Evolutionary conservation across 2,888 invertebrate species (phyloP), one percentile per base, ranked within the genome.

Genomic region (Ischnus inquisitorius): DNA sequence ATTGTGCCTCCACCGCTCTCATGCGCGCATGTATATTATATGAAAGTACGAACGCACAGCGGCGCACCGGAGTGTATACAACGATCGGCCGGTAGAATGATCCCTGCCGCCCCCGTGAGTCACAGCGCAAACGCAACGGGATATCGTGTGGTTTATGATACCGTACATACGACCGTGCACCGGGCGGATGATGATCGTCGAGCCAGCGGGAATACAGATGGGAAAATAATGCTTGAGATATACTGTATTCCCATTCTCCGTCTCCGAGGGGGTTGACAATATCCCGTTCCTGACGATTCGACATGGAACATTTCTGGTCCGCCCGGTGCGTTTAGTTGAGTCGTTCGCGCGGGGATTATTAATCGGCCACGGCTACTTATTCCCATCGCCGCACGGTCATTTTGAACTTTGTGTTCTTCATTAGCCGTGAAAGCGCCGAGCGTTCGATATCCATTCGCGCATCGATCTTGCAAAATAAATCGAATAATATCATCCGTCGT

Each of bases 301-400:
- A 85, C 82, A 88, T 84, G 91, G 90, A 82, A 86, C 89, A 88
- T 91, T 91, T 88, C 89, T 88, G 89, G 88, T 88, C 60, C 88
- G 85, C 85, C 88, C 88, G 88, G 82, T 87, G 85, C 88, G 89
- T 90, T 91, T 90, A 90, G 90, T 90, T 89, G 90, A 91, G 91
- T 91, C 90, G 89, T 91, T 91, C 88, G 88, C 90, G 84, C 85
- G 88, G 90, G 88, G 90, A 91, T 91, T 91, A 90, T 86, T 88
- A 88, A 91, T 82, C 68, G 28, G 74, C 62, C 51, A 78, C 68
- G 82, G 68, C 34, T 82, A 60, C 68, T 78, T 82, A 82, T 67
- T 72, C 65, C 72, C 71, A 77, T 72, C 72, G 22, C 65, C 75
- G 14, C 54, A 14, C 28, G 28, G n/a, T 1, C n/a, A n/a, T 76